phyloP scores from a whole-genome alignment of 2,888 invertebrate species.

The Habroteleia sp. region DNA sequence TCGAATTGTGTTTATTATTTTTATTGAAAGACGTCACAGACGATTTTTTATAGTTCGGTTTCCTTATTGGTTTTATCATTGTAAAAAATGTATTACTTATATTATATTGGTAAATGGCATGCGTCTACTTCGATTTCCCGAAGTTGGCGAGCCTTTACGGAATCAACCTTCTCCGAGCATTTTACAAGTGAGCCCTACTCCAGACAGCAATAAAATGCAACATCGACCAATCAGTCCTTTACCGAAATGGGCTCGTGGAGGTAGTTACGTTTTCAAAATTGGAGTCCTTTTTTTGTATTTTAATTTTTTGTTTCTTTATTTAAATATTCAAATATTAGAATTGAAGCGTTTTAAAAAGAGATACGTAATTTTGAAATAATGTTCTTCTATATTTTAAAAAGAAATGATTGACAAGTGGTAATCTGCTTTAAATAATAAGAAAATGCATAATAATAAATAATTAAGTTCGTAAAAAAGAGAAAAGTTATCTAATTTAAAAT shows the following conservation, averaged over 20 bases:
- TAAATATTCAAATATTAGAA: no score
- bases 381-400: no score
- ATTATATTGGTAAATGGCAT: constrained; percentile 50
- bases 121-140: constrained; percentile 60
- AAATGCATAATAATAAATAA: no score
- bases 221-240: constrained; percentile 83
- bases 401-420: no score
- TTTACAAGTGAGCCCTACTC: constrained; percentile 80
- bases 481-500: no score
- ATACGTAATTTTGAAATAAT: no score
- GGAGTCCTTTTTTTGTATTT: constrained; percentile 5
- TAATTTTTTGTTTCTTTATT: no score
- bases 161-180: constrained; percentile 82
- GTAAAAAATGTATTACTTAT: constrained; percentile 4
- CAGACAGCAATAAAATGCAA: constrained; percentile 75
- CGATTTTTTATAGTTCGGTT: no score
- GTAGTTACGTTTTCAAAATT: constrained; percentile 76
- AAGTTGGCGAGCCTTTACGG: constrained; percentile 83
- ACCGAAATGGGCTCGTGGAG: constrained; percentile 84
- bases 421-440: no score
- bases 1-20: background rate
- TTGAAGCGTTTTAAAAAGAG: no score
- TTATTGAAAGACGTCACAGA: no score
- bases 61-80: constrained; percentile 7
- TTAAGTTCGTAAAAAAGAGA: no score